Base-by-base conservation (phyloP, 2,888 invertebrate genomes). In the Abrostola triplasia region DNA sequence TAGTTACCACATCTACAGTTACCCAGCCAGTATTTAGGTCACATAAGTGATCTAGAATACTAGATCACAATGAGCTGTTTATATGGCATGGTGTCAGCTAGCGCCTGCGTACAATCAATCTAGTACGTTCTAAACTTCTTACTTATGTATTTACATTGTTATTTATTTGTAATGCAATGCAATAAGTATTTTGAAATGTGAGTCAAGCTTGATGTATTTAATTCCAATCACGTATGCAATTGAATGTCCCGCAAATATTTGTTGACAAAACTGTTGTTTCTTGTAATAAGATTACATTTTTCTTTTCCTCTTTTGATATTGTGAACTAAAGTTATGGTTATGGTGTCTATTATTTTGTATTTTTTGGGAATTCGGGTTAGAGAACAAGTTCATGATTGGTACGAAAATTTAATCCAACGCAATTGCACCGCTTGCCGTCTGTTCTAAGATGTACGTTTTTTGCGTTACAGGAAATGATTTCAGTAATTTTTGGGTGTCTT, bases 11-110 rank as follows among this genome's bases (percentile, higher is more conserved):
- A 60, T n/a, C 55, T 24, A 51, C 36, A 12, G 37, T 60, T 38
- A 48, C 36, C n/a, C 35, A n/a, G 12, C 44, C 44, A 38, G 2
- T 50, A 67, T 72, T 56, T 56, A 59, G 73, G 60, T 60, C 68
- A 67, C 44, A 49, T 60, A 35, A 42, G 12, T 55, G 35, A 13
- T 49, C 40, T 72, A 59, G 55, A 59, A 59, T 11, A 52, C 67
- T 60, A 52, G 44, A 12, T 41, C 38, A 57, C 50, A 57, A 61
- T 68, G 69, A 61, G 44, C 60, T 37, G 36, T 60, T 52, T 51
- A 13, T 67, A 35, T 13, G 10, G 24, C 53, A 49, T 54, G 47
- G 24, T 42, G 42, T 42, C 12, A 48, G 35, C 37, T 50, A 37
- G n/a, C 35, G 49, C 36, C 38, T 47, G 41, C 6, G 48, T 37